A percentile compares a stretch with the other conserved stretches of the same genome.
Conservation (phyloP, 2,113 vertebrate genomes). For the Glaucidium brasilianum region DNA sequence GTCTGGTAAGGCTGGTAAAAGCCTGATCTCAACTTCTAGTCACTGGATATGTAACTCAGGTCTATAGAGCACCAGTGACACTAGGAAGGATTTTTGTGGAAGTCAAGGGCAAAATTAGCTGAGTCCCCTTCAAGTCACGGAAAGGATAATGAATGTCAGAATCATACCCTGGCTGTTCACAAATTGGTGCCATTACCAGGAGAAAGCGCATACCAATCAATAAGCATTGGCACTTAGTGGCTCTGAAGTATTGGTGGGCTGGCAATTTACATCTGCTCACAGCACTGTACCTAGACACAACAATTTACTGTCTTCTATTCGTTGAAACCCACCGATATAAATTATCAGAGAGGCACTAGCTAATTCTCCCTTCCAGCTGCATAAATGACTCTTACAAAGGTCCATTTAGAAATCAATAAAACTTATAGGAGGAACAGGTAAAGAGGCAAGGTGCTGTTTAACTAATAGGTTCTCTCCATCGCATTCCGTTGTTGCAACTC, state of each 20-base stretch:
- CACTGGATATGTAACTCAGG: not conserved
- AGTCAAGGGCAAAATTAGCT: not conserved
- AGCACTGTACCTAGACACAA: not conserved
- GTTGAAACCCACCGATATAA: not conserved
- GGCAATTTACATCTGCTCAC: not conserved
- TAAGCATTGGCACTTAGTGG: not conserved
- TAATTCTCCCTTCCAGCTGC: not conserved
- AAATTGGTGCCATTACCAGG: constrained; percentile 8
- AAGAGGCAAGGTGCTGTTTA: not conserved
- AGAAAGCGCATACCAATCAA: not conserved
- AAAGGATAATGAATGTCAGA: not conserved
- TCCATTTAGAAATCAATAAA: not conserved
- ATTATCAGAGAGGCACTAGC: not conserved
- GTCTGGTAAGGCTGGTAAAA: not conserved
- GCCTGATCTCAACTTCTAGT: not conserved
- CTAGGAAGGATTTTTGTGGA: not conserved
- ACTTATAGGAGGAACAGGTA: not conserved
- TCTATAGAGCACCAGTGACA: not conserved
- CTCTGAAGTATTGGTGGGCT: not conserved
- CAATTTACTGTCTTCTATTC: not conserved
- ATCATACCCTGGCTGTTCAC: not conserved
- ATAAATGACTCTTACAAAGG: not conserved
- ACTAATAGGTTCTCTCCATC: not conserved
- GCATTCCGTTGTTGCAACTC: not conserved
- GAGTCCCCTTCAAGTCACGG: not conserved